A percentile compares a stretch with the other conserved stretches of the same genome.
Conservation (phyloP, 2,797 vertebrate genomes). For the Thaleichthys pacificus region DNA sequence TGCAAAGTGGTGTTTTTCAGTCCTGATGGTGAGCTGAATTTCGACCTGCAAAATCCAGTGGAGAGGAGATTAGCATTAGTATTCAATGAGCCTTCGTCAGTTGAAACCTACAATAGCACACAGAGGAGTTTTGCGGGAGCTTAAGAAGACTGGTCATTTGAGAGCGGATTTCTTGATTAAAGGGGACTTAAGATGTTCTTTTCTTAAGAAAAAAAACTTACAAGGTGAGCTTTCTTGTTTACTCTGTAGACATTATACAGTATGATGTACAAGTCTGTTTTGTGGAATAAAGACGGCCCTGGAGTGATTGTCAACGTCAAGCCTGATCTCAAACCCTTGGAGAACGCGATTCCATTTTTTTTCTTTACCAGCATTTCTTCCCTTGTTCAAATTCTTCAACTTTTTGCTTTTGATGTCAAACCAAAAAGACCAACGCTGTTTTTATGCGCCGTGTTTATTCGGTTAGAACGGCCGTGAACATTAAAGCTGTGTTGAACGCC, state of each 20-base stretch:
- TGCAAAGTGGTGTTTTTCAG: background rate
- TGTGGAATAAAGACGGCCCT: background rate
- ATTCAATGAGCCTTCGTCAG: slow-evolving; percentile 38
- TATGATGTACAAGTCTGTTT: background rate
- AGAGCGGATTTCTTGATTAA: slow-evolving; percentile 20
- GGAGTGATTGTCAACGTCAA: background rate
- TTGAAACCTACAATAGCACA: slow-evolving; percentile 24
- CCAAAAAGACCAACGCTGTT: background rate
- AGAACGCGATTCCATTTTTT: background rate
- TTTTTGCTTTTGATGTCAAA: background rate
- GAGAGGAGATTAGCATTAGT: slow-evolving; percentile 32
- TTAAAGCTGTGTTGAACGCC: background rate
- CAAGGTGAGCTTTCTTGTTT: background rate
- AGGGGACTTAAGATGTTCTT: slow-evolving; percentile 5
- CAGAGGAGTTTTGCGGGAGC: slow-evolving; percentile 24
- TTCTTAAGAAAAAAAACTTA: slow-evolving; percentile 1
- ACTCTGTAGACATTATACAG: background rate
- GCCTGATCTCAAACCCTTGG: background rate
- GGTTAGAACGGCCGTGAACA: background rate
- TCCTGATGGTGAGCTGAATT: too few relatives aligned
- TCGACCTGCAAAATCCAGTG: slow-evolving; percentile 14
- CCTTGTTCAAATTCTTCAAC: background rate
- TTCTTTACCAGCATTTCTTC: background rate
- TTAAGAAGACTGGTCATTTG: slow-evolving; percentile 26
- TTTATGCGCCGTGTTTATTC: background rate